Percentiles rank a stretch among this genome's conserved stretches.
Evolutionary conservation across 53 echinoderm and acorn worm species (phyloP).

Genomic region (Apostichopus leukothele): DNA sequence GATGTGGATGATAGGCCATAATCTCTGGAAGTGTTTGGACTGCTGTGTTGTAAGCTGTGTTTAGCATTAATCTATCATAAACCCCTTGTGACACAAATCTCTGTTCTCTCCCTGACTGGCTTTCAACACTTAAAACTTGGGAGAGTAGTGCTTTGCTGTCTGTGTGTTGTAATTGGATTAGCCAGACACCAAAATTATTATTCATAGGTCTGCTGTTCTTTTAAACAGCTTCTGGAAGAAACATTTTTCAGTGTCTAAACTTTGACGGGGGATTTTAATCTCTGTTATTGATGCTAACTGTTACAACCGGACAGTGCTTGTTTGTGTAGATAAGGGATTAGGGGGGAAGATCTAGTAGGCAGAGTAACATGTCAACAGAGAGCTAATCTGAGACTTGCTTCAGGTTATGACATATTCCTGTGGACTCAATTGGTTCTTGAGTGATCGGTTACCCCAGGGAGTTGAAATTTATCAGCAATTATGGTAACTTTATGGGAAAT

Average conservation of each 20-base stretch:
- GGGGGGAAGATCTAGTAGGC: neutral
- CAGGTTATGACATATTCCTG: constrained; percentile 31
- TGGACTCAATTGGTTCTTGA: constrained; percentile 32
- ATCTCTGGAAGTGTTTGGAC: constrained; percentile 32
- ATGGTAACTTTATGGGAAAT: constrained; percentile 21
- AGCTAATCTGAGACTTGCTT: constrained; percentile 18
- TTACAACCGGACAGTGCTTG: neutral
- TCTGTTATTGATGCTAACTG: constrained; percentile 21
- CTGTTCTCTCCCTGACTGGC: constrained; percentile 12
- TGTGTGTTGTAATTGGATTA: constrained; percentile 27
- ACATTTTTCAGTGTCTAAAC: neutral
- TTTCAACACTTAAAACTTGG: constrained; percentile 38
- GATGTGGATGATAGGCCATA: neutral
- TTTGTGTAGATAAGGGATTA: constrained; percentile 27
- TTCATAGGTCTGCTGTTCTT: neutral
- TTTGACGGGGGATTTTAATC: constrained; percentile 3
- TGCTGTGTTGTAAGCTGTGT: constrained; percentile 29
- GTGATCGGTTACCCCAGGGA: constrained; percentile 21
- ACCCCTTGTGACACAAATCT: constrained; percentile 31
- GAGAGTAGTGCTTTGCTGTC: constrained; percentile 1
- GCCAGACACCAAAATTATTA: constrained; percentile 8
- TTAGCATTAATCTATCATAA: constrained; percentile 39
- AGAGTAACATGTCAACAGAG: neutral
- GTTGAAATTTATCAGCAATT: constrained; percentile 21
- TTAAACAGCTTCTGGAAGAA: neutral